These are phyloP conservation scores for Icerya purchasi DNA, from an alignment of 2,888 invertebrate genomes.

Conservation along the genomic window DNA sequence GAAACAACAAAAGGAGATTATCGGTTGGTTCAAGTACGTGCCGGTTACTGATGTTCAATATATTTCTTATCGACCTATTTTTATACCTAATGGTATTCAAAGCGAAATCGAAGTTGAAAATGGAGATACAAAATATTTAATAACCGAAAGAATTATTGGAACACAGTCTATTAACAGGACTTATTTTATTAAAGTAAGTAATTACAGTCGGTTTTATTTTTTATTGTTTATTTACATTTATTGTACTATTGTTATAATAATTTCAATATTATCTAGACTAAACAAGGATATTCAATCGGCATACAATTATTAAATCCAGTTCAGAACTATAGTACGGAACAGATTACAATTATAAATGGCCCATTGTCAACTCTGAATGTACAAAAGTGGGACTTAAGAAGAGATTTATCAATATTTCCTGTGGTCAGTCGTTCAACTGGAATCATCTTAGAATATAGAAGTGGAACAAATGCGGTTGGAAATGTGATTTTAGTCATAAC, in stretches of 20 bases:
- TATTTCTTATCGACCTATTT: conserved; percentile 48
- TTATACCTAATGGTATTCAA: conserved; percentile 34
- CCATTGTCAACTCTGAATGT: conserved; percentile 19
- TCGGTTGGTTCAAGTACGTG: conserved; percentile 66
- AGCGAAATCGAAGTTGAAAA: conserved; percentile 2
- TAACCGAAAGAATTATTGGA: conserved; percentile 40
- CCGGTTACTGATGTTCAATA: conserved; percentile 44
- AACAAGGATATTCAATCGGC: conserved; percentile 66
- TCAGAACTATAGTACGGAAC: conserved; percentile 67
- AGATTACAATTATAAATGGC: conserved; percentile 54
- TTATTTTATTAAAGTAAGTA: conserved; percentile 22
- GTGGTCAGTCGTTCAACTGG: conserved; percentile 65
- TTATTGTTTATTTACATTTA: neutral
- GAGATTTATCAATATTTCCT: conserved; percentile 77
- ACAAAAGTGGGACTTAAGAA: conserved; percentile 51
- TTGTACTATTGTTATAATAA: too few species aligned
- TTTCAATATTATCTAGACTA: conserved; percentile 28
- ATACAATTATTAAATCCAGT: conserved; percentile 78
- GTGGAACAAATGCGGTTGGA: conserved; percentile 56
- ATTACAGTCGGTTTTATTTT: neutral
- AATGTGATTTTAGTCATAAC: conserved; percentile 60
- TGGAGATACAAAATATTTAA: conserved; percentile 54
- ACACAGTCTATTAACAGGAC: conserved; percentile 29
- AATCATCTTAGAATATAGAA: conserved; percentile 53
- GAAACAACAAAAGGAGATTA: conserved; percentile 67